A percentile compares a stretch with the other conserved stretches of the same genome.
These are phyloP conservation scores for Exephanes ischioxanthus DNA, from an alignment of 2,888 invertebrate genomes.

Conservation along the genomic window DNA sequence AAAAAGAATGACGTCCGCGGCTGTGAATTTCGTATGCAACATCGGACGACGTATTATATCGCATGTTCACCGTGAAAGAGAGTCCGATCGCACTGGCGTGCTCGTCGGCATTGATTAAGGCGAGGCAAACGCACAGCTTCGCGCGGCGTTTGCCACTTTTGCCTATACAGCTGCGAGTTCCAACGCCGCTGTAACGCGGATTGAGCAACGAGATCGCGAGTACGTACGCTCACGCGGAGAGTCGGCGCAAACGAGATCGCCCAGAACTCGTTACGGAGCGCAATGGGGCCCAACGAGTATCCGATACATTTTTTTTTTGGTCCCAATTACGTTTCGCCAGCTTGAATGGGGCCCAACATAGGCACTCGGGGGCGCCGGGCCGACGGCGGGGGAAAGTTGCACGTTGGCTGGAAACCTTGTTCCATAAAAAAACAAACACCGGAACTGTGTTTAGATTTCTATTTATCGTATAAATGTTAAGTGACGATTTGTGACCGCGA, in stretches of 20 bases:
- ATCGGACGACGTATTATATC: constrained; percentile 23
- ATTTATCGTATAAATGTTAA: neutral
- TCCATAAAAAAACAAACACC: neutral
- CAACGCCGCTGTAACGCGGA: constrained; percentile 67
- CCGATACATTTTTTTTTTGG: constrained; percentile 80
- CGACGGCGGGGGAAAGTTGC: neutral
- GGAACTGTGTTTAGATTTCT: neutral
- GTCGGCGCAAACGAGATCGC: constrained; percentile 25
- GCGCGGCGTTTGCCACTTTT: constrained; percentile 61
- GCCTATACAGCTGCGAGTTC: constrained; percentile 65
- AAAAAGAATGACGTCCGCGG: constrained; percentile 56
- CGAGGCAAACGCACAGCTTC: constrained; percentile 66
- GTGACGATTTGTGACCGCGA: neutral
- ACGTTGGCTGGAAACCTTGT: neutral
- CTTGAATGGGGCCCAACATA: constrained; percentile 73
- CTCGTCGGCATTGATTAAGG: constrained; percentile 74
- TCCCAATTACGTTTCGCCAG: constrained; percentile 79
- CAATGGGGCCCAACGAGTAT: constrained; percentile 79
- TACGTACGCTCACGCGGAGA: constrained; percentile 8
- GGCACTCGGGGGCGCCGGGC: constrained; percentile 60
- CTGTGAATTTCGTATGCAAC: constrained; percentile 59
- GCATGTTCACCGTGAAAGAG: constrained; percentile 64
- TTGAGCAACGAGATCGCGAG: constrained; percentile 25
- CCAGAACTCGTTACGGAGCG: constrained; percentile 76
- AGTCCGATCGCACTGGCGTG: constrained; percentile 45